Base-by-base conservation (phyloP, 2,888 invertebrate species). In the Ellobium chinense region DNA sequence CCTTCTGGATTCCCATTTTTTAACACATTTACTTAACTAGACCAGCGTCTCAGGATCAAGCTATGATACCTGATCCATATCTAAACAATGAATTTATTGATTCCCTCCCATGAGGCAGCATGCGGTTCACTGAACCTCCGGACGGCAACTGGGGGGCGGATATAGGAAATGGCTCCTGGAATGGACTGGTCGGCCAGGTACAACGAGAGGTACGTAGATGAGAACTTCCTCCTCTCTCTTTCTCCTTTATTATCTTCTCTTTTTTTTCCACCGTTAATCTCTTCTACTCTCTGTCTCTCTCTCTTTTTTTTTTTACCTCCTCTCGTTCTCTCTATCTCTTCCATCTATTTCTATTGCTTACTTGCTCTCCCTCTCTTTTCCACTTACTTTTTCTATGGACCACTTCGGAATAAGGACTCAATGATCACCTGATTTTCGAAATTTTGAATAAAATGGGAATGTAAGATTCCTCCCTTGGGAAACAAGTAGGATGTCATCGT, bases 141-240 rank as follows among this genome's bases (percentile, higher is more conserved):
- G 82, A 82, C 46, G 70, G 70, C 2, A 62, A 46, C 7, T 82
- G 82, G 82, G 82, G 82, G 18, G 36, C 34, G 9, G n/a, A 72
- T 24, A 31, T 29, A 29, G 63, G 56, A 9, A 80, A 80, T 60
- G 79, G 82, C 3, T 63, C 36, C 36, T 82, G 79, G 79, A 29
- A 58, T 1, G 82, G 82, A n/a, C 60, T 82, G 60, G 76, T 82
- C 18, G 82, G 78, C 2, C 82, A 82, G 54, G 54, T 79, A 1
- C 36, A 54, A 12, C 37, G 73, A 36, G 65, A 74, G 63, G 79
- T 79, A 46, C 7, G 46, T 46, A 46, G n/a, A n/a, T n/a, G n/a
- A n/a, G n/a, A n/a, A n/a, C n/a, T n/a, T n/a, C 46, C 46, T 46
- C 7, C 46, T 46, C 46, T 46, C 46, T 46, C 46, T 46, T 18